These are phyloP conservation scores for Pica pica DNA, from an alignment of 2,113 vertebrate genomes.

Conservation along the genomic window DNA sequence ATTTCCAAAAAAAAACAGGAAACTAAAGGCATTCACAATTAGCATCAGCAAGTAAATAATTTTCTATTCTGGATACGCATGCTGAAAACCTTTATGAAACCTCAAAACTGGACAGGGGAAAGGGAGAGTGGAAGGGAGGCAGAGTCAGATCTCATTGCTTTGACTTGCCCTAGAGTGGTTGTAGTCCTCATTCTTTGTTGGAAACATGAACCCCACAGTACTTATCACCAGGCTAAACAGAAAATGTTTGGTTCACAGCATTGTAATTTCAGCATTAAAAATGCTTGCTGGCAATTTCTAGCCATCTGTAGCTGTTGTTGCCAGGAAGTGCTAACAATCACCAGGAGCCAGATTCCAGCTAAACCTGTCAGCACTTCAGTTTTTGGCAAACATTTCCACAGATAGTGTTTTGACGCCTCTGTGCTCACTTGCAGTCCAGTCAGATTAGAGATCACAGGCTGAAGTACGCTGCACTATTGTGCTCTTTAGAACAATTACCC, in stretches of 20 bases:
- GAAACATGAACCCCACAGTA: background rate
- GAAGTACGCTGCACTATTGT: background rate
- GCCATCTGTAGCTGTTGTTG: background rate
- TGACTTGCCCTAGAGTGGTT: background rate
- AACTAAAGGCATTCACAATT: background rate
- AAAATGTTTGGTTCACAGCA: background rate
- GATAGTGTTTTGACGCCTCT: background rate
- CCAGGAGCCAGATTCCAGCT: background rate
- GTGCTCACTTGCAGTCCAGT: background rate
- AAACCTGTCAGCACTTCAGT: slow-evolving; percentile 7
- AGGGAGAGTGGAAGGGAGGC: background rate
- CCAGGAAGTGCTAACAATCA: slow-evolving; percentile 3
- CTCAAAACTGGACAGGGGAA: background rate
- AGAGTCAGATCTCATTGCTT: background rate
- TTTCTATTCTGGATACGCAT: background rate
- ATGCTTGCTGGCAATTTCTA: background rate
- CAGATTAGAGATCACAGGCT: background rate
- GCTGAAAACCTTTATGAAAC: background rate
- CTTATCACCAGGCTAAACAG: background rate
- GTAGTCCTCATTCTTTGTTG: background rate
- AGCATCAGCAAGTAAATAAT: background rate
- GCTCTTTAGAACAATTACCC: background rate
- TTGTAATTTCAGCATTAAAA: background rate
- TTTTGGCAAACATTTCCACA: background rate
- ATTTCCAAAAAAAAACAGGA: background rate